These are phyloP conservation scores for Psilopogon haemacephalus DNA, from an alignment of 2,113 vertebrate genomes.

Conservation along the genomic window DNA sequence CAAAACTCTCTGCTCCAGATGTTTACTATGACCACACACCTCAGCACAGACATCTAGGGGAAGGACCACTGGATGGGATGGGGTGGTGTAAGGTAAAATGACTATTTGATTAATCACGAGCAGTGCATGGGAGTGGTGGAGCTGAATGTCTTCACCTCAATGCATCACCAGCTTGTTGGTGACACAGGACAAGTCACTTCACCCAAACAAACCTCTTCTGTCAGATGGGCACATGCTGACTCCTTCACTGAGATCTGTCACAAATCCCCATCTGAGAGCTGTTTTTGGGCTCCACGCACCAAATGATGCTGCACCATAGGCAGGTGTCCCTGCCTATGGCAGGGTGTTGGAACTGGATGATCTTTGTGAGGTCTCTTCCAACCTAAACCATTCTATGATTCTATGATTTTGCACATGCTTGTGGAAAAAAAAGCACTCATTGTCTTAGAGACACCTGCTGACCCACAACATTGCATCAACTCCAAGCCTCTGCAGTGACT, in stretches of 20 bases:
- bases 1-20: background rate
- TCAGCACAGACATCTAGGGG: background rate
- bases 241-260: accelerated
- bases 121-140: background rate
- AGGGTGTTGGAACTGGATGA: too few relatives aligned
- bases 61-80: accelerated
- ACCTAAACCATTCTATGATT: too few relatives aligned
- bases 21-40: accelerated
- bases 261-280: background rate
- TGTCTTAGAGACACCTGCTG: background rate
- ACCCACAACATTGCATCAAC: too few relatives aligned
- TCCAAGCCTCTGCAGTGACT: background rate
- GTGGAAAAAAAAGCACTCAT: background rate
- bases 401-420: background rate
- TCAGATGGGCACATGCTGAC: accelerated
- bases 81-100: background rate
- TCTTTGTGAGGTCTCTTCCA: too few relatives aligned
- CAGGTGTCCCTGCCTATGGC: too few relatives aligned
- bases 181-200: background rate
- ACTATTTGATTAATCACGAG: background rate
- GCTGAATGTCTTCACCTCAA: background rate
- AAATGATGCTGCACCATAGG: accelerated
- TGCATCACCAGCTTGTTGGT: background rate
- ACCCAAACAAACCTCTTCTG: background rate
- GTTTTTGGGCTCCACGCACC: accelerated